phyloP scores from a whole-genome alignment of 2,797 vertebrate genomes.

The Dallia pectoralis region DNA sequence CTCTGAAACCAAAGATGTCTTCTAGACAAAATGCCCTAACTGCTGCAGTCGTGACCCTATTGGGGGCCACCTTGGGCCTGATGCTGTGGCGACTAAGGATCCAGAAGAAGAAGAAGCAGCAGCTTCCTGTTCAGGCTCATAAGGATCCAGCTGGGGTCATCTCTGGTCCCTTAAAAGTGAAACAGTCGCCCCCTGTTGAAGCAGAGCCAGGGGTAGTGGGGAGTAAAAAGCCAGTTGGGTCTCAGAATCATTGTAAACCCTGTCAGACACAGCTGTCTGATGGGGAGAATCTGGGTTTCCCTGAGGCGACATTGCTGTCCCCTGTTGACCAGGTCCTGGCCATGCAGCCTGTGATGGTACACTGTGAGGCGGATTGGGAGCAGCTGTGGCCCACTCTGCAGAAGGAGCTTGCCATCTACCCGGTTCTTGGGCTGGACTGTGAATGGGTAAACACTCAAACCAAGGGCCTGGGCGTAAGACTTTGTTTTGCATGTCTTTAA shows the following conservation, averaged over 20 bases:
- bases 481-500: slow-evolving; percentile 39
- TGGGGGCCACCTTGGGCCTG: slow-evolving; percentile 83
- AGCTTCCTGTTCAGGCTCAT: slow-evolving; percentile 52
- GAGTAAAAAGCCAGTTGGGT: slow-evolving; percentile 14
- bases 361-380: slow-evolving; percentile 83
- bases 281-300: slow-evolving; percentile 13
- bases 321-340: slow-evolving; percentile 72
- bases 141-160: slow-evolving; percentile 24
- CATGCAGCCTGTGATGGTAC: slow-evolving; percentile 79
- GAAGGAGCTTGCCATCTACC: slow-evolving; percentile 78
- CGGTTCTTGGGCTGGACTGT: slow-evolving; percentile 94
- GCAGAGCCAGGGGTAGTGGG: slow-evolving; percentile 31
- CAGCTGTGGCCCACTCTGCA: slow-evolving; percentile 79
- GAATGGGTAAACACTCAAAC: slow-evolving; percentile 89
- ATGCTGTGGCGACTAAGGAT: slow-evolving; percentile 78
- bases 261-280: neutral
- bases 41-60: slow-evolving; percentile 77
- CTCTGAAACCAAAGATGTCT: slow-evolving; percentile 72
- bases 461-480: slow-evolving; percentile 56
- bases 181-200: slow-evolving; percentile 23
- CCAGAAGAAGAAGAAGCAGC: slow-evolving; percentile 72
- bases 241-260: slow-evolving; percentile 18
- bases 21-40: slow-evolving; percentile 78
- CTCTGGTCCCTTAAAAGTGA: slow-evolving; percentile 28
- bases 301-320: slow-evolving; percentile 42